Conservation (phyloP, 2,113 vertebrate genomes). For the Puffinus mauretanicus region DNA sequence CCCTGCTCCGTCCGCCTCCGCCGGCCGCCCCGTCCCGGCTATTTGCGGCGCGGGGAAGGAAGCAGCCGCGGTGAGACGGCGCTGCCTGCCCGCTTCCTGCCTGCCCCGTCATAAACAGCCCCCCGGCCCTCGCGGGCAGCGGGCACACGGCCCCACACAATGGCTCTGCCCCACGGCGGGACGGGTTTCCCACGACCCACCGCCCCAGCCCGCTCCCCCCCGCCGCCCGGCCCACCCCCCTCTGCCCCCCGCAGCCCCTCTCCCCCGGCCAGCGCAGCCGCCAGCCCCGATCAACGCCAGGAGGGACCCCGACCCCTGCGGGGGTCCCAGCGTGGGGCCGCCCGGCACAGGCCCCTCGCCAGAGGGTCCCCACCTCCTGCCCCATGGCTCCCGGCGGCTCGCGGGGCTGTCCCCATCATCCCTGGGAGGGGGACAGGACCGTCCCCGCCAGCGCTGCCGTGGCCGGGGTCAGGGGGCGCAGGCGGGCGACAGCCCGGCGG, state of each 20-base stretch:
- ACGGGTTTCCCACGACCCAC: background rate
- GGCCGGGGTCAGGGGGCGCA: slow-evolving; percentile 9
- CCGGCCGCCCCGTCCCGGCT: background rate
- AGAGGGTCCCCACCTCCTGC: background rate
- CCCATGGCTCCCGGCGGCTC: too few species aligned
- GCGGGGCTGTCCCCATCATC: background rate
- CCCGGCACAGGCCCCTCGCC: background rate
- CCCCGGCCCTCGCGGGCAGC: background rate
- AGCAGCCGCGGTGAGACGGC: background rate
- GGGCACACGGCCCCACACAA: background rate
- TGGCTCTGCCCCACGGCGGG: background rate
- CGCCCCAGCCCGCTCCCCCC: fast-evolving
- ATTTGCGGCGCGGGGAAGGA: background rate
- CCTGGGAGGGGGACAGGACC: background rate
- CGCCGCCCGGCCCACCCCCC: fast-evolving
- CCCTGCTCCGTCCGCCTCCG: background rate
- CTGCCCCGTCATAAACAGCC: background rate
- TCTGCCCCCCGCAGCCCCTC: background rate
- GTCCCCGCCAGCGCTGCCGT: background rate
- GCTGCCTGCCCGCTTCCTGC: background rate
- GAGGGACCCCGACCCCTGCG: fast-evolving
- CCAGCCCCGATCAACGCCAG: fast-evolving
- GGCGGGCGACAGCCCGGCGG: background rate
- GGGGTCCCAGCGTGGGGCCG: background rate
- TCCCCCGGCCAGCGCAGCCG: background rate